Base-by-base conservation (phyloP, 2,888 invertebrate genomes). In the Parelbella ahira region DNA sequence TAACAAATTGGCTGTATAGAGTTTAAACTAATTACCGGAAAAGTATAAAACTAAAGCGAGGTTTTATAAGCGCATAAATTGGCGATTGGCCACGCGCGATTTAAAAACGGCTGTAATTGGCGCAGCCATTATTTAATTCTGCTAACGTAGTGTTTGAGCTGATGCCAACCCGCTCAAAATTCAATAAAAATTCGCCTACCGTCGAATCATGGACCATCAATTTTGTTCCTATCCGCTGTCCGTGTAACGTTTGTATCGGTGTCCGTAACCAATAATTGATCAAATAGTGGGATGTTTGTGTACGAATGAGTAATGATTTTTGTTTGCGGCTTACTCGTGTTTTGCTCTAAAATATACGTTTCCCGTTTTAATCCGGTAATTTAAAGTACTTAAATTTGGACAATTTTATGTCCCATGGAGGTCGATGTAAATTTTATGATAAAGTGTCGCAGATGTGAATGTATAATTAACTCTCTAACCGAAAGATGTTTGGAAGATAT, bases 81-180 rank as follows among this genome's bases (percentile, higher is more conserved):
- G 82, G 83, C 80, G 7, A 28, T 7, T 8, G 15, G 28, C 28
- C 13, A 13, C 6, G n/a, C 62, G 76, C 63, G 77, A 78, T 79
- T 72, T 77, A 76, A 80, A 82, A 81, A 78, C 71, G 75, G 63
- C 64, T 80, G 76, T 81, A 79, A 82, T 82, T 82, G 80, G 73
- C 68, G 72, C 67, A 63, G 59, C 73, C 80, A 80, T 80, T 80
- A 83, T 79, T 82, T 76, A 77, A 82, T 81, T 82, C 66, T 61
- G 77, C 79, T 73, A 75, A 76, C 83, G 77, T 70, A 69, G 77
- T 79, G 74, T 81, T 82, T 81, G 80, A 78, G 72, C 77, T 72
- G 75, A 73, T 80, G 81, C 81, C 82, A 81, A n/a, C n/a, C n/a
- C n/a, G 74, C 67, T 59, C 60, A 61, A 62, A 70, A 76, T 76